Base-by-base conservation (phyloP, 2,113 vertebrate genomes). In the Hyperopisus bebe region DNA sequence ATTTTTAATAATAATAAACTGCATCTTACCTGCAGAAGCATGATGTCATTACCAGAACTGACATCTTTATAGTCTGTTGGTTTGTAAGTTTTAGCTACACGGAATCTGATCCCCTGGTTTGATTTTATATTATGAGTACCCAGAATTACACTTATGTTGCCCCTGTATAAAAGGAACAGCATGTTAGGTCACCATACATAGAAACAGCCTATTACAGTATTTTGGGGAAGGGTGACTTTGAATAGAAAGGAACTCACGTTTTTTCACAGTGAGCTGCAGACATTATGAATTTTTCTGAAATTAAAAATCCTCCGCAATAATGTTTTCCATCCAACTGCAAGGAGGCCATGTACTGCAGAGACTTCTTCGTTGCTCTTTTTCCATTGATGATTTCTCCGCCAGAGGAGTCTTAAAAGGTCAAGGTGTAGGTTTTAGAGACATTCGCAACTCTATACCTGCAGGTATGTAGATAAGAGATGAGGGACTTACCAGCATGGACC, bases 21-120 rank as follows among this genome's bases (percentile, higher is more conserved):
- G 13, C 15, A 5, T 84, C 55, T 87, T 88, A 96, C 96, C 95
- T 95, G 93, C 0, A 96, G 90, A 2, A 96, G 95, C 95, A 96
- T 96, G 90, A 96, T 93, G 50, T 96, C 96, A 44, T 92, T 93
- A 19, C 9, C 51, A 2, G 1, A 0, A 0, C 2, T 27, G 0
- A 0, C 0, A 0, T 13, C 0, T 3, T n/a, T 9, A 24, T 24
- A 95, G 9, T 2, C 15, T 9, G 66, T 86, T 21, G 88, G 89
- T 55, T 1, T 92, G 92, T 92, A 91, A 51, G 0, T 90, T 0
- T 48, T 2, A 35, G 92, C 11, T 90, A 93, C 91, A 0, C 0
- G 2, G 24, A 93, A 92, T 80, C 83, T 88, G 87, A 91, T 0
- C 24, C 84, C 44, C 0, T 7, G 24, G 39, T 83, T 2, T 42